Evolutionary conservation across 2,888 invertebrate species (phyloP), one percentile per base, ranked within the genome.

Genomic region (Aricia artaxerxes): DNA sequence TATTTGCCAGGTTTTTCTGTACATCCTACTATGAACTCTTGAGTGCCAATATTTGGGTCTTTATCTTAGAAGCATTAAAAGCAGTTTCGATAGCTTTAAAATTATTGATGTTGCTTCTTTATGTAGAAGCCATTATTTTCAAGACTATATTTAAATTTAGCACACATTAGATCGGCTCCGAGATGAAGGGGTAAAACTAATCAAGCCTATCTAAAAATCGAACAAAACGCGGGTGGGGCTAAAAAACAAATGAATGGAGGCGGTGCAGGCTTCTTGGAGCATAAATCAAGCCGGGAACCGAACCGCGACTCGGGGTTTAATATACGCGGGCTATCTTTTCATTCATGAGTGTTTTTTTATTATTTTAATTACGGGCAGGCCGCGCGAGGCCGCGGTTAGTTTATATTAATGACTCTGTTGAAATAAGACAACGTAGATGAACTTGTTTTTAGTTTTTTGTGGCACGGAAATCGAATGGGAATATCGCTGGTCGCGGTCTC

Each of bases 241-340:
- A 91, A 92, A 92, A 92, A 93, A 92, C 91, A 92, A 93, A 93
- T 93, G 93, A 92, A 93, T 92, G 93, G 87, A 90, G 90, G 90
- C 89, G 92, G 90, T 84, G 85, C 85, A 87, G 86, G 89, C 90
- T 89, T 90, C 86, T 85, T 84, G 84, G 84, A 83, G 86, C 90
- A 93, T 94, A 94, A 94, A 94, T 94, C 93, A 94, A 89, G 84
- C 85, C 88, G 87, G 91, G 88, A 87, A 88, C 88, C 85, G 86
- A 90, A 89, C 88, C 84, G 87, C 87, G 88, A 88, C 87, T 87
- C 87, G 87, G 90, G 91, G 89, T 92, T 93, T 94, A 94, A 94
- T 94, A 94, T 92, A 93, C 93, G 92, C 91, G 90, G 90, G 90
- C 89, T 89, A 87, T 84, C 83, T 75, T 75, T 79, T 89, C 93